Conservation (phyloP, 2,797 vertebrate genomes). For the Sebastes umbrosus region DNA sequence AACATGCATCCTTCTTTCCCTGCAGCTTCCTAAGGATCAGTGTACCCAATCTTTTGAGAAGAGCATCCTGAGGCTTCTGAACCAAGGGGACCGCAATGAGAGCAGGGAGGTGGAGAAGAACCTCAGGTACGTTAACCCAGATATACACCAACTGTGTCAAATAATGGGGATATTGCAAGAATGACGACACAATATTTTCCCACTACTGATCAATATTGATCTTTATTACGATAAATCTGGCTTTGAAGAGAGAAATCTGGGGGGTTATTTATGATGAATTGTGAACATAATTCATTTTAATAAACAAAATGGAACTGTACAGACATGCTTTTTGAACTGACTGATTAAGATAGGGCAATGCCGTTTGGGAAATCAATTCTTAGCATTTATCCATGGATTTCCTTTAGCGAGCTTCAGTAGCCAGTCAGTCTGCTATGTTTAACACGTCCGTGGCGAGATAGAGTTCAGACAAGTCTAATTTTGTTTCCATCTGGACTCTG, state of each 20-base stretch:
- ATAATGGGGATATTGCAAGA: background rate
- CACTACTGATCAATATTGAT: background rate
- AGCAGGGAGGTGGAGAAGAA: slow-evolving; percentile 87
- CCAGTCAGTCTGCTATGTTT: background rate
- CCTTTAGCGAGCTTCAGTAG: background rate
- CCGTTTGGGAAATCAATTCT: background rate
- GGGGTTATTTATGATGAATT: background rate
- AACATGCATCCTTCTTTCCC: background rate
- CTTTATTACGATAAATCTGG: background rate
- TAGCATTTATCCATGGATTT: background rate
- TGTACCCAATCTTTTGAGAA: slow-evolving; percentile 91
- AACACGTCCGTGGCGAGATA: background rate
- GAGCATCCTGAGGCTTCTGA: slow-evolving; percentile 89
- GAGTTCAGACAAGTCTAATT: background rate
- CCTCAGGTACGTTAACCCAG: slow-evolving; percentile 82
- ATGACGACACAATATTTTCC: no score
- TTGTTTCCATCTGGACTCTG: background rate
- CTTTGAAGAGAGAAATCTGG: background rate
- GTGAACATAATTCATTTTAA: background rate
- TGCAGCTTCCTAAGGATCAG: slow-evolving; percentile 92
- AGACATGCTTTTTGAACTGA: background rate
- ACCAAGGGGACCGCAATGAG: slow-evolving; percentile 87
- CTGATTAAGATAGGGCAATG: background rate
- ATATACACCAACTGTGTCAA: background rate
- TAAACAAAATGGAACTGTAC: background rate